Evolutionary conservation across 2,888 invertebrate genomes (phyloP), one percentile per base, ranked within the genome.

Genomic region (Papilio demoleus): DNA sequence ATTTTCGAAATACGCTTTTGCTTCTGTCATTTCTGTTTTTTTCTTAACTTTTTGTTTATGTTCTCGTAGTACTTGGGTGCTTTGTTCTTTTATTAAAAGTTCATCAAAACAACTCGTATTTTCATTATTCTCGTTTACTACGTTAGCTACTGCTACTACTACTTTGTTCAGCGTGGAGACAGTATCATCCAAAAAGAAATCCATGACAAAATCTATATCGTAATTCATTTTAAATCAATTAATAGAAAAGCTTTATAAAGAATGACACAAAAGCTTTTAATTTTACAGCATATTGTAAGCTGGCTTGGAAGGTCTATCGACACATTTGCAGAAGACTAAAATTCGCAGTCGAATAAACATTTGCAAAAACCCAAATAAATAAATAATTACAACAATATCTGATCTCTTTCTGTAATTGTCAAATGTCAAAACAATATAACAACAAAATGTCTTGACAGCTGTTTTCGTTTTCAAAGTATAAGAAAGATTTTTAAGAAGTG

Each of bases 181-280:
- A 77, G 82, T 82, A 65, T 88, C 90, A 45, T 92, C 92, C 68
- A 92, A 75, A 75, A 92, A 92, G 71, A 91, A 75, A 24, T 85
- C 82, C 77, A 86, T 85, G 5, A 90, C 65, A 78, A 92, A 89
- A 73, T 92, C 84, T 73, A 82, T 88, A 70, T 87, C 81, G 72
- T 85, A 84, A 75, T 86, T 77, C 83, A 87, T 87, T 67, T 42
- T 65, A 27, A 12, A 22, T 22, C 22, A 4, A 27, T 14, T 27
- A 27, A 24, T 19, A 50, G 11, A 24, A 24, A 14, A 11, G 17
- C 6, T n/a, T n/a, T n/a, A n/a, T n/a, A n/a, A n/a, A n/a, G n/a
- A n/a, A n/a, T 14, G 19, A 34, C 11, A 58, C 9, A 12, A 36
- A 9, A 36, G 0, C 31, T 56, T 17, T 45, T 5, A 9, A n/a